Base-by-base conservation (phyloP, 2,113 vertebrate genomes). In the Rhinichthys klamathensis region DNA sequence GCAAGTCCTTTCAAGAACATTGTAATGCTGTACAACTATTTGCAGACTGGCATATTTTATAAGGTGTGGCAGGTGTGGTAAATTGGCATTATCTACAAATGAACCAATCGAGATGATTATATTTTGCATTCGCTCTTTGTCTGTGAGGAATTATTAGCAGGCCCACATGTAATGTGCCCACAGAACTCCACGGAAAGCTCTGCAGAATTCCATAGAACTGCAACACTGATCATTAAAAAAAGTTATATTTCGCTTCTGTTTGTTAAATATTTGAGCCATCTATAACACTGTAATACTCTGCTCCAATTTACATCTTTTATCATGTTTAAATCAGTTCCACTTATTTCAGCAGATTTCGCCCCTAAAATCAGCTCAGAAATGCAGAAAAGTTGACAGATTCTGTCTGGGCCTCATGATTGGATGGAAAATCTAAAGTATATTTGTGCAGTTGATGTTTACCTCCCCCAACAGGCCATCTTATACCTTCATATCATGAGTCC, bases 381-480 rank as follows among this genome's bases (percentile, higher is more conserved):
- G 18, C 7, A 35, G 30, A 69, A 46, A 27, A 27, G 6, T 75
- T 49, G n/a, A 49, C 44, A 49, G 6, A 74, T 74, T 49, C n/a
- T 74, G 23, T 49, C 72, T 6, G 41, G 41, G 21, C 23, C 38
- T 49, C 11, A 74, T 46, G 38, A 49, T 2, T 2, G 30, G 30
- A 30, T 30, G 30, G 30, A 30, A 30, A 30, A 30, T 30, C 30
- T 25, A 15, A 25, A 67, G 63, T 67, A 67, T 67, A 32, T 32
- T 35, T 16, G 27, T 67, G 30, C 23, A 46, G 41, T 44, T 74
- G 41, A 46, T n/a, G 63, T 46, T 74, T 74, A 74, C 13, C 13
- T 74, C 44, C 72, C 44, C 41, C 41, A 74, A 27, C 72, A 74
- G 41, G 72, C 44, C 44, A 74, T 74, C 72, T 49, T 49, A n/a